A percentile compares a stretch with the other conserved stretches of the same genome.
Evolutionary conservation across 2,888 invertebrate species (phyloP).

Genomic region (Mesorhabditis sp.): DNA sequence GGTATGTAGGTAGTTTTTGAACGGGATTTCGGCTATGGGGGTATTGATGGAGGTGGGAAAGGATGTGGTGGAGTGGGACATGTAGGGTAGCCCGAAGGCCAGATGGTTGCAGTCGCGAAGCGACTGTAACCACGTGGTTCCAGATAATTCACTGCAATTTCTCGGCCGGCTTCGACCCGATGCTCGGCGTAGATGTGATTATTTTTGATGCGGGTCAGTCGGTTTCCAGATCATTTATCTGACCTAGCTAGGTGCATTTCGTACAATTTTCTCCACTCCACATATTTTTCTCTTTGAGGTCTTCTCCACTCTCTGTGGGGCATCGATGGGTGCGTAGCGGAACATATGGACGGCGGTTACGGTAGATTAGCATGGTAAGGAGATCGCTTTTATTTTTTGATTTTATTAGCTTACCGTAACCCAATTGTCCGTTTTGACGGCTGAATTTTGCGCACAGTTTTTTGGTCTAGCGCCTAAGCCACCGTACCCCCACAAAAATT

Average conservation of each 20-base stretch:
- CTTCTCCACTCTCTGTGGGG: conserved; percentile 55
- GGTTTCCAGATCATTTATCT: background rate
- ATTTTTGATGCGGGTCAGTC: conserved; percentile 34
- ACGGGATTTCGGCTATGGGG: too few species aligned
- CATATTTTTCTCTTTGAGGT: conserved; percentile 12
- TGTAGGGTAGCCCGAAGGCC: too few species aligned
- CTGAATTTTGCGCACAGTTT: too few species aligned
- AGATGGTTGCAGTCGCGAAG: too few species aligned
- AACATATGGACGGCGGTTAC: conserved; percentile 52
- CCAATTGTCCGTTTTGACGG: too few species aligned
- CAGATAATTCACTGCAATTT: conserved; percentile 52
- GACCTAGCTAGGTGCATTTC: background rate
- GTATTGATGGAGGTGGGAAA: too few species aligned
- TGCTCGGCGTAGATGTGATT: conserved; percentile 48
- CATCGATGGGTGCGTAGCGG: conserved; percentile 50
- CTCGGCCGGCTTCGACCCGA: conserved; percentile 31
- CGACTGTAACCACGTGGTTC: too few species aligned
- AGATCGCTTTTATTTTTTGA: conserved; percentile 8
- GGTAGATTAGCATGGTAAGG: conserved; percentile 23
- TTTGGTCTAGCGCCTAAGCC: too few species aligned
- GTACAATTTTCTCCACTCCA: too few species aligned
- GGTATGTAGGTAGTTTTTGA: too few species aligned
- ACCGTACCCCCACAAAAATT: too few species aligned
- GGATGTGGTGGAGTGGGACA: too few species aligned
- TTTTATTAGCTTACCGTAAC: conserved; percentile 12